Base-by-base conservation (phyloP, 2,797 vertebrate species). In the Pseudochirops corinnae region DNA sequence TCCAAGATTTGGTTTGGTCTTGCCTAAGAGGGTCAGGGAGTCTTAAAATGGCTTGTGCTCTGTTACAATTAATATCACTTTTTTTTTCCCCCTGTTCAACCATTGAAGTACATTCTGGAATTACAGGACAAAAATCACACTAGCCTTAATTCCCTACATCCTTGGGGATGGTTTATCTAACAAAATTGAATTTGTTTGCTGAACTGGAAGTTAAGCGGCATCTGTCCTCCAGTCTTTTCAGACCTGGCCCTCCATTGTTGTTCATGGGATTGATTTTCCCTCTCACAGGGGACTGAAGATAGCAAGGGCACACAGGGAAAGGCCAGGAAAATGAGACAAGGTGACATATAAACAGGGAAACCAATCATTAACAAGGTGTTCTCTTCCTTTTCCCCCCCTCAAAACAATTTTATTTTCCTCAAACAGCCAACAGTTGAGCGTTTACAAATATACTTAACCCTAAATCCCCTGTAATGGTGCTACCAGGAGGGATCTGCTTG, bases 161-260 rank as follows among this genome's bases (percentile, higher is more conserved):
- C 91, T 93, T 93, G 62, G 1, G 52, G 94, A 92, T 91, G 55
- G 91, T 95, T 96, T 96, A 91, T 91, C 93, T 94, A 96, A 97
- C 93, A 91, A 96, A 96, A 95, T 93, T 93, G 33, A 57, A 53
- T 96, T 95, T 94, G 92, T 93, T 96, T 94, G 96, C 67, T 87
- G 92, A 95, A 74, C 94, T 94, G 50, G 93, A 95, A 93, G 56
- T 94, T 55, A 87, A 95, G 95, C 93, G 93, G 74, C 46, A 50
- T 96, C 92, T 60, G 92, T 57, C 67, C 55, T 82, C 93, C 90
- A 58, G 28, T 46, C 90, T 57, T 24, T 62, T 94, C 91, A n/a
- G 29, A 62, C 87, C 94, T 90, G 62, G 10, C 56, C 93, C 58
- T 94, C 67, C 74, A 5, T 92, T 62, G 58, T 91, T 92, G n/a